These are phyloP conservation scores for Beris chalybata DNA, from an alignment of 2,888 invertebrate species.

Conservation along the genomic window DNA sequence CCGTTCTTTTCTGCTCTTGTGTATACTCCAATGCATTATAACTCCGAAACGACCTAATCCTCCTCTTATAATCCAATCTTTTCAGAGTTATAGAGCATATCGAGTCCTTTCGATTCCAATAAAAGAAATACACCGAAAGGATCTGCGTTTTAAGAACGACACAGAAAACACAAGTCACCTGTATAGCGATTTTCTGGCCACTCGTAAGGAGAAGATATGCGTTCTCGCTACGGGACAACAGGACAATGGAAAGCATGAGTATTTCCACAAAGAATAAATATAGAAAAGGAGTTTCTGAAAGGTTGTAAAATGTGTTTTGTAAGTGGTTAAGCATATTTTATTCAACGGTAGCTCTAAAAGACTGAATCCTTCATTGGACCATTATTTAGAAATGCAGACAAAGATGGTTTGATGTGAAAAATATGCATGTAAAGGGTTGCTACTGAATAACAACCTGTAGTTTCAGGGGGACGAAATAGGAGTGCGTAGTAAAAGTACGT, in stretches of 20 bases:
- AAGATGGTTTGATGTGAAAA: too few species aligned
- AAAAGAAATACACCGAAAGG: slow-evolving; percentile 8
- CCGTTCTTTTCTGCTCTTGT: too few species aligned
- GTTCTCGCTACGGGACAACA: slow-evolving; percentile 15
- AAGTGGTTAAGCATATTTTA: slow-evolving; percentile 25
- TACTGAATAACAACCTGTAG: too few species aligned
- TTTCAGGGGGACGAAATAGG: too few species aligned
- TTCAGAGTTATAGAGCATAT: not conserved
- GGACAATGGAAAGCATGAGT: slow-evolving; percentile 27
- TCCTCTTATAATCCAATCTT: slow-evolving; percentile 21
- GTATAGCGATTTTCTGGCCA: slow-evolving; percentile 24
- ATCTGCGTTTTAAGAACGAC: not conserved
- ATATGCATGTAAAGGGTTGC: too few species aligned
- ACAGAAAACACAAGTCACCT: slow-evolving; percentile 22
- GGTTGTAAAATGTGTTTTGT: slow-evolving; percentile 28
- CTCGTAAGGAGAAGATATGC: slow-evolving; percentile 26
- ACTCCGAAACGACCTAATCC: slow-evolving; percentile 10
- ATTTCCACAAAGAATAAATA: slow-evolving; percentile 20
- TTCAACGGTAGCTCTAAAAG: not conserved
- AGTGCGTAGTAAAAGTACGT: too few species aligned
- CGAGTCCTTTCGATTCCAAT: not conserved
- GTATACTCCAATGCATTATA: too few species aligned
- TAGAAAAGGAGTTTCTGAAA: slow-evolving; percentile 19
- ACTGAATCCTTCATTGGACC: too few species aligned
- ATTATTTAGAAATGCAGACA: too few species aligned